Percentiles rank a stretch among this genome's conserved stretches.
These are phyloP conservation scores for Pararge aegeria DNA, from an alignment of 1,140 invertebrate species.

Conservation along the genomic window DNA sequence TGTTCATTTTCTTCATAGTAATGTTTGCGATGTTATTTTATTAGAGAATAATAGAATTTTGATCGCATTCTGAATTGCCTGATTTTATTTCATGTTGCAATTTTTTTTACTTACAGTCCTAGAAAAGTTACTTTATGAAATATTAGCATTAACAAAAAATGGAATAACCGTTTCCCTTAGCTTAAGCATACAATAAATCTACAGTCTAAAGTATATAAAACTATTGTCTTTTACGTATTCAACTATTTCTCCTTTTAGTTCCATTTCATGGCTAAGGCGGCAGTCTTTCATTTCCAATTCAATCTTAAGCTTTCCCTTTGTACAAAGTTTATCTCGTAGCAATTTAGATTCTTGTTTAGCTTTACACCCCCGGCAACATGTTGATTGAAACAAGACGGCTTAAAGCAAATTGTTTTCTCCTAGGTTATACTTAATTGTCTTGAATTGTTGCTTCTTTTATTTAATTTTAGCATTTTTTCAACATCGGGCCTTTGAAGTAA, in stretches of 20 bases:
- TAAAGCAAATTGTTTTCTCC: neutral
- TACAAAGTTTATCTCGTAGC: conserved; percentile 1
- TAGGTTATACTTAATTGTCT: neutral
- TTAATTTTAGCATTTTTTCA: neutral
- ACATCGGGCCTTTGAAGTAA: conserved; percentile 1
- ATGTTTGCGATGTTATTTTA: conserved; percentile 48
- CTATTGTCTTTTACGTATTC: no score
- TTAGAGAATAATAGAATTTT: conserved; percentile 37
- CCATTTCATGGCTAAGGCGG: neutral
- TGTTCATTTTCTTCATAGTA: conserved; percentile 54
- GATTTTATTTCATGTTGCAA: conserved; percentile 5
- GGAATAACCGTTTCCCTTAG: no score
- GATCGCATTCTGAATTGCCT: conserved; percentile 31
- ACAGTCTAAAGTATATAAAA: no score
- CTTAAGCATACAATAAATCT: no score
- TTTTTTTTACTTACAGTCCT: neutral
- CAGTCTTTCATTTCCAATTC: neutral
- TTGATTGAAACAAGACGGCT: neutral
- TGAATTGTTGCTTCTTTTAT: neutral
- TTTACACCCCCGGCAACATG: neutral
- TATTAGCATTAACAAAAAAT: no score
- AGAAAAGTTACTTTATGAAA: no score
- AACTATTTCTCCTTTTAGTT: neutral
- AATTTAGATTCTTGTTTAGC: neutral
- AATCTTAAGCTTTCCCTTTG: neutral